phyloP scores from a whole-genome alignment of 2,113 vertebrate genomes.

The Hemichromis elongatus region DNA sequence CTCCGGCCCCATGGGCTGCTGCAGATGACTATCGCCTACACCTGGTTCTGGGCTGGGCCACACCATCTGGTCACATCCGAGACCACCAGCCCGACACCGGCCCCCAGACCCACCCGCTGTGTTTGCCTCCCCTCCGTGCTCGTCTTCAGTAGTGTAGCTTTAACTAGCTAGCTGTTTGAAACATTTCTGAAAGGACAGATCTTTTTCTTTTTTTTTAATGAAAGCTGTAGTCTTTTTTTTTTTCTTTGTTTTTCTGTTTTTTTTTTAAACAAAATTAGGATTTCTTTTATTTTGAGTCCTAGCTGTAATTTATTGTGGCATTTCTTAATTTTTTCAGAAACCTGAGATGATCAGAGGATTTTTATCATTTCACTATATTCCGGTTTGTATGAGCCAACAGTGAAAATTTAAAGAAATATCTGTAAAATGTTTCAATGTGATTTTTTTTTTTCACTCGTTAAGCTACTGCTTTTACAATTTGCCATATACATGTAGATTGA shows the following conservation, averaged over 20 bases:
- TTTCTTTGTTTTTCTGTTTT: slow-evolving; percentile 13
- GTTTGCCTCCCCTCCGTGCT: slow-evolving; percentile 35
- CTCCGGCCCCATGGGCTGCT: slow-evolving; percentile 84
- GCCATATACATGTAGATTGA: slow-evolving; percentile 63
- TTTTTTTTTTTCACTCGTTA: slow-evolving; percentile 41
- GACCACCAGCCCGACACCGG: slow-evolving; percentile 21
- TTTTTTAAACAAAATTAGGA: background rate
- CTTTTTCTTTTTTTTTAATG: slow-evolving; percentile 19
- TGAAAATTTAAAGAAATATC: slow-evolving; percentile 50
- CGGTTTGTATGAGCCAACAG: slow-evolving; percentile 44
- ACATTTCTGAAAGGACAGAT: slow-evolving; percentile 54
- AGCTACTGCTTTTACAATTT: slow-evolving; percentile 59
- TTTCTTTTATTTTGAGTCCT: slow-evolving; percentile 38
- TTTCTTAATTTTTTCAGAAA: slow-evolving; percentile 56
- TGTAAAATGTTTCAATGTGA: slow-evolving; percentile 57
- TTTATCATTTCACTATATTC: slow-evolving; percentile 54
- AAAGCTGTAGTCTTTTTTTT: slow-evolving; percentile 14
- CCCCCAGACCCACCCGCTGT: background rate
- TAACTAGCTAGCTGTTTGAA: slow-evolving; percentile 61
- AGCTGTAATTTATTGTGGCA: slow-evolving; percentile 72
- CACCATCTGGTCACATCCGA: background rate
- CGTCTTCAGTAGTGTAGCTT: slow-evolving; percentile 63
- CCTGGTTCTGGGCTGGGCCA: slow-evolving; percentile 10
- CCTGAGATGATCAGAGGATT: slow-evolving; percentile 50
- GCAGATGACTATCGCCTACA: slow-evolving; percentile 85